Percentiles rank a stretch among this genome's conserved stretches.
These are phyloP conservation scores for Spilogale gracilis DNA, from an alignment of 2,113 vertebrate genomes.

Conservation along the genomic window DNA sequence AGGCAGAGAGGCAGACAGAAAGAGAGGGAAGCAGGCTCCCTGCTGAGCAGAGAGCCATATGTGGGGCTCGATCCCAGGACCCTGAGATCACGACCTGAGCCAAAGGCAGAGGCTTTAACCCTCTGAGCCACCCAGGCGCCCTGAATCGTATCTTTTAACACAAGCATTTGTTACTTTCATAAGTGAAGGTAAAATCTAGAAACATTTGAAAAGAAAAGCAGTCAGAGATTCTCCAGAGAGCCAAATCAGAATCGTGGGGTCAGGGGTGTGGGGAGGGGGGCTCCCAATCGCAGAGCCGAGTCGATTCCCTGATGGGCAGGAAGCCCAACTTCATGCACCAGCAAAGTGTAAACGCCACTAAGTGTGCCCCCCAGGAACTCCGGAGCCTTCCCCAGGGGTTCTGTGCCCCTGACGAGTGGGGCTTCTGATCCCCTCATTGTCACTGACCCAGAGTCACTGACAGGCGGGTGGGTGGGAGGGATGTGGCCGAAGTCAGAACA, in stretches of 20 bases:
- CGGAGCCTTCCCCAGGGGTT: background rate
- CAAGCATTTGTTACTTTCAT: background rate
- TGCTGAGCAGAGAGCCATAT: too few species aligned
- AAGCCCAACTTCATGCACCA: background rate
- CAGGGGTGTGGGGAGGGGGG: too few species aligned
- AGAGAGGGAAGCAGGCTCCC: too few species aligned
- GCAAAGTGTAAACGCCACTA: background rate
- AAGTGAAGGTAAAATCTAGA: slow-evolving; percentile 2
- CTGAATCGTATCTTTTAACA: background rate
- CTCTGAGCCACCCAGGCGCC: too few species aligned
- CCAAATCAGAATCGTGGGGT: background rate
- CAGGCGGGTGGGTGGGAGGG: background rate
- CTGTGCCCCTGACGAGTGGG: background rate
- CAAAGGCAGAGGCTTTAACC: too few species aligned
- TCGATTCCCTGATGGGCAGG: background rate
- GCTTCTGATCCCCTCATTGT: too few species aligned
- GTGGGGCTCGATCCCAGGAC: too few species aligned
- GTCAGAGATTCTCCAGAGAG: background rate
- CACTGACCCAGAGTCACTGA: background rate
- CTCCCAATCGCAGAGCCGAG: background rate
- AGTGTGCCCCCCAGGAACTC: too few species aligned
- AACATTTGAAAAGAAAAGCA: background rate
- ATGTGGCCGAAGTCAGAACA: background rate
- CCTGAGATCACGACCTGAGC: too few species aligned
- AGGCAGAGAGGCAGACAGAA: too few species aligned